Conservation (phyloP, 2,888 invertebrate species). For the Amblyjoppa proteus region DNA sequence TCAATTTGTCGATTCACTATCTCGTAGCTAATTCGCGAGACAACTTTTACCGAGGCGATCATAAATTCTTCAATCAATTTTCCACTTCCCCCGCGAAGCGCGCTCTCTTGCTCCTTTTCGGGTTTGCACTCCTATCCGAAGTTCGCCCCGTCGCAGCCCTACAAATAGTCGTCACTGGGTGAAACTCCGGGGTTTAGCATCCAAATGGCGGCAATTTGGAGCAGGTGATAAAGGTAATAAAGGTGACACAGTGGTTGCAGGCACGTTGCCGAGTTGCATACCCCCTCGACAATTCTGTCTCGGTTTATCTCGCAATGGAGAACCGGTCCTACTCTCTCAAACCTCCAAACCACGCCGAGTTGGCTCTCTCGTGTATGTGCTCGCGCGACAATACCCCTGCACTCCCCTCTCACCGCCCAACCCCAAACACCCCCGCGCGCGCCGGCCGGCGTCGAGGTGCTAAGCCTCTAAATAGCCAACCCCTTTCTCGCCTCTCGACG, state of each 20-base stretch:
- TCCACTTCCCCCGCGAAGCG: too few species aligned
- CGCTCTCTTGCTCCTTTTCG: background rate
- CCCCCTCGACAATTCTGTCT: slow-evolving; percentile 26
- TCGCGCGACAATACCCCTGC: slow-evolving; percentile 35
- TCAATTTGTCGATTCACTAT: too few species aligned
- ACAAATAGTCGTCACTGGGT: slow-evolving; percentile 82
- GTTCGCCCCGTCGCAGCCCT: slow-evolving; percentile 67
- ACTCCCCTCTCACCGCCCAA: background rate
- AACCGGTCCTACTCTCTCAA: slow-evolving; percentile 36
- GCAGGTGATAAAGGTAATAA: slow-evolving; percentile 85
- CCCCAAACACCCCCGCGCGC: slow-evolving; percentile 2
- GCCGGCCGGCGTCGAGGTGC: slow-evolving; percentile 74
- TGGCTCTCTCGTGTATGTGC: slow-evolving; percentile 33
- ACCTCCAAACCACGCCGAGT: slow-evolving; percentile 24
- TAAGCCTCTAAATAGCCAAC: slow-evolving; percentile 83
- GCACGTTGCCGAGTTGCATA: slow-evolving; percentile 72
- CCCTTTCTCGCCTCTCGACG: slow-evolving; percentile 69
- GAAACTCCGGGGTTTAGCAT: slow-evolving; percentile 83
- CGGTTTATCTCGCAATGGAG: slow-evolving; percentile 30
- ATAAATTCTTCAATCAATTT: too few species aligned
- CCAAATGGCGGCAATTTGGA: slow-evolving; percentile 84
- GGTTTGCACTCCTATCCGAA: slow-evolving; percentile 34
- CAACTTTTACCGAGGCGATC: too few species aligned
- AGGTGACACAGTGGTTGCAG: slow-evolving; percentile 83
- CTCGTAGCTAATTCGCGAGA: too few species aligned